Percentiles rank a stretch among this genome's conserved stretches.
phyloP scores from a whole-genome alignment of 2,797 vertebrate genomes.

The Acrossocheilus fasciatus region DNA sequence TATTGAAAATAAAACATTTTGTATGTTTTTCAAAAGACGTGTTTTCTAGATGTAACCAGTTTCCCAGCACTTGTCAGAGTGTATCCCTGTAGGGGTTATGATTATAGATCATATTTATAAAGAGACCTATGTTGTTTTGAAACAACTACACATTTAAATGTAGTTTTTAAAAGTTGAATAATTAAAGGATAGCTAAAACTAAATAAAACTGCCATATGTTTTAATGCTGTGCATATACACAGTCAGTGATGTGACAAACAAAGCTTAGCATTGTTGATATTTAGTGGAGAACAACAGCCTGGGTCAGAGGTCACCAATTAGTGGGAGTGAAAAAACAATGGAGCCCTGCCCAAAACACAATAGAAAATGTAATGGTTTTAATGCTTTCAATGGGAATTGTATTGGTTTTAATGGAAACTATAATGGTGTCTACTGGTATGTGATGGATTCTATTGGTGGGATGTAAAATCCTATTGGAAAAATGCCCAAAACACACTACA shows the following conservation, averaged over 20 bases:
- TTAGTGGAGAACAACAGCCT: not conserved
- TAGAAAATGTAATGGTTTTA: too few species aligned
- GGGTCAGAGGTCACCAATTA: conserved; percentile 38
- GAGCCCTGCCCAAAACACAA: too few species aligned
- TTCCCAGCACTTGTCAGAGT: not conserved
- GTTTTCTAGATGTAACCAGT: not conserved
- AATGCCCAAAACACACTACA: too few species aligned
- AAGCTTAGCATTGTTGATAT: conserved; percentile 11
- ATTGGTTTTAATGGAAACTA: too few species aligned
- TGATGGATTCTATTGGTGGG: too few species aligned
- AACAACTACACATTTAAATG: not conserved
- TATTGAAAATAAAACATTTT: not conserved
- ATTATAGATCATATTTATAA: not conserved
- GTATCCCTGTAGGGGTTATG: not conserved
- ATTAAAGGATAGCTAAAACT: not conserved
- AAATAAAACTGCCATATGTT: too few species aligned
- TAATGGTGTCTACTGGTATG: too few species aligned
- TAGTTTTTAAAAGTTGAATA: not conserved
- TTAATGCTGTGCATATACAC: not conserved
- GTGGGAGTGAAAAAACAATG: too few species aligned
- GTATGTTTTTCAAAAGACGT: not conserved
- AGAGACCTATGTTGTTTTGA: not conserved
- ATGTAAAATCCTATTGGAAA: too few species aligned
- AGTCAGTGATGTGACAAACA: not conserved
- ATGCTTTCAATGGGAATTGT: too few species aligned